Evolutionary conservation across 2,113 vertebrate species (phyloP), one percentile per base, ranked within the genome.

Genomic region (Amphilophus citrinellus): DNA sequence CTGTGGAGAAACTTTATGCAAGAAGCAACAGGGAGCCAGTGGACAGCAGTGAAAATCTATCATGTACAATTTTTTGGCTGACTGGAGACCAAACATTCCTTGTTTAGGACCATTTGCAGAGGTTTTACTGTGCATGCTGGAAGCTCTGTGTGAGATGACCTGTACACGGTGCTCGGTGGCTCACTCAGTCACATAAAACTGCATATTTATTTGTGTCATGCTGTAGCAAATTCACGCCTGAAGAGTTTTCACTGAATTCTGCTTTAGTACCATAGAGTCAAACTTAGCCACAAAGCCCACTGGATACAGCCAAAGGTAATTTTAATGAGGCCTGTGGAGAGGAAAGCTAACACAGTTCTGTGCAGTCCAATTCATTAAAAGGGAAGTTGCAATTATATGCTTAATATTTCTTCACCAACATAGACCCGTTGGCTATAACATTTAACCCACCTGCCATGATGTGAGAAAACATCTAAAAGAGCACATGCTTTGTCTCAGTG

Each of bases 331-430:
- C 15, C 9, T 30, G 22, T 14, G 24, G 65, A 50, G 65, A 68
- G 9, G 22, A 68, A 17, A 17, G 3, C 15, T 9, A 2, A 30
- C 53, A 30, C 65, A 68, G 18, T 9, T 56, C 3, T 2, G 42
- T 50, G 14, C 0, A 1, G 0, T 27, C 42, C 22, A 50, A 3
- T 7, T 47, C 5, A 11, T 68, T 15, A 35, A 47, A 50, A 68
- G 22, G 22, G 65, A 27, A 50, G 22, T 0, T 18, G 22, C n/a
- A 68, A 47, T 50, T 68, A 47, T 9, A 50, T 24, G n/a, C 42
- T 24, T 44, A 24, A 66, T 66, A 4, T 15, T 0, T n/a, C 62
- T 44, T 68, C 44, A 10, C 39, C 39, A 44, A 10, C 0, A 15
- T 3, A 66, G 24, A 68, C 44, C 39, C n/a, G 24, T 1, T 24